phyloP scores from a whole-genome alignment of 2,113 vertebrate species.

The Neotoma lepida region DNA sequence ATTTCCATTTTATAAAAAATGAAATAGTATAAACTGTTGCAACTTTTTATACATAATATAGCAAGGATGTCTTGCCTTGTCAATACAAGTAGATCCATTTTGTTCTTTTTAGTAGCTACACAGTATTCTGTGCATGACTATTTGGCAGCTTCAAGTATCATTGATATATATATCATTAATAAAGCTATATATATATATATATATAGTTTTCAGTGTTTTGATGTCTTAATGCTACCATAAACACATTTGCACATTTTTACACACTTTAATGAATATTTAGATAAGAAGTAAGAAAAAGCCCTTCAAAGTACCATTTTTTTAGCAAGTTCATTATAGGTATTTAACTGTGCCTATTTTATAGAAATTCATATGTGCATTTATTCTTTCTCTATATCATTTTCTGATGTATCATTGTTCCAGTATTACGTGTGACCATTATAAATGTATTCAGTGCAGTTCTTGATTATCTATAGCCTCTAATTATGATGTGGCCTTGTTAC shows the following conservation, averaged over 20 bases:
- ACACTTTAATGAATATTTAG: constrained; percentile 22
- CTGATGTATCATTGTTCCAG: background rate
- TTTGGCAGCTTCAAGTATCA: constrained; percentile 11
- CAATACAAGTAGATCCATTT: constrained; percentile 22
- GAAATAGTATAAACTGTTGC: constrained; percentile 26
- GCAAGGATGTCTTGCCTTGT: background rate
- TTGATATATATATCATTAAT: background rate
- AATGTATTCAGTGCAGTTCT: background rate
- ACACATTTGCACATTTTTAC: constrained; percentile 24
- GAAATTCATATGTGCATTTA: constrained; percentile 41
- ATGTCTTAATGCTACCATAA: constrained; percentile 26
- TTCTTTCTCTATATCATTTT: constrained; percentile 13
- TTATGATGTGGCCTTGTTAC: background rate
- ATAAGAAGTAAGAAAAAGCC: background rate
- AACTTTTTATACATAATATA: background rate
- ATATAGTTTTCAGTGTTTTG: constrained; percentile 46
- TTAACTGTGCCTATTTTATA: constrained; percentile 31
- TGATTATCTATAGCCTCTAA: background rate
- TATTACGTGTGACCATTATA: background rate
- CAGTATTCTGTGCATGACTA: background rate
- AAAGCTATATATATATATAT: background rate
- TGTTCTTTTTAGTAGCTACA: background rate
- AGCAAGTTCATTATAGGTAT: constrained; percentile 44
- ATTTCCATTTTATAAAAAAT: constrained; percentile 44
- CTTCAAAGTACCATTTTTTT: constrained; percentile 1